Evolutionary conservation across 2,113 vertebrate species (phyloP), one percentile per base, ranked within the genome.

Genomic region (Chaetura pelagica): DNA sequence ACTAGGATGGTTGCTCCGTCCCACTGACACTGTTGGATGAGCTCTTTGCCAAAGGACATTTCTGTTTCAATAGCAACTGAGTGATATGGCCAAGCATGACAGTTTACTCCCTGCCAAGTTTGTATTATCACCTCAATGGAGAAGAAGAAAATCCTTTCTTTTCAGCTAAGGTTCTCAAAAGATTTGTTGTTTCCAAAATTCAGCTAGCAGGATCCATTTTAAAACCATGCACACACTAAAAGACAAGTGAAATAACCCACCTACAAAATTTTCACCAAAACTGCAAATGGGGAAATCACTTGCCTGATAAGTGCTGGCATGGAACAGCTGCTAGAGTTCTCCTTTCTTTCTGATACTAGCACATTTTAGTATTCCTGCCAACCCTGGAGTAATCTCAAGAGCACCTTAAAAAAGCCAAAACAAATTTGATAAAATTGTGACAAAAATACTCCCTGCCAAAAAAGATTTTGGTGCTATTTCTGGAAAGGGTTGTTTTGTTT

Each of bases 131-230:
- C 63, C 66, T 93, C 69, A 94, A 75, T 72, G 40, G 34, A 62
- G 62, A 59, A 94, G 84, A 92, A 97, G 48, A 90, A 84, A 87
- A 86, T 34, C 74, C 72, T 52, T 76, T 86, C 20, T 90, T 76
- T 84, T 87, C 66, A 73, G 15, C 40, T 46, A 75, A 68, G 68
- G n/a, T 78, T 93, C 77, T 90, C 61, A 91, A 93, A 86, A 87
- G 73, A 81, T 79, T 94, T 82, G 29, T 62, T 95, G 76, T 64
- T 96, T 96, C 62, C 77, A 79, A 94, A 79, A 62, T 79, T 40
- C 66, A 92, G 18, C 26, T 69, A 76, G 22, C 46, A 40, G 7
- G 7, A 68, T 42, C 52, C n/a, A 18, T 40, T 7, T 69, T 73
- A 81, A 90, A 85, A 51, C 15, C 48, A 55, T 30, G 52, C 7